Base-by-base conservation (phyloP, 2,888 invertebrate genomes). In the Sepiola atlantica region DNA sequence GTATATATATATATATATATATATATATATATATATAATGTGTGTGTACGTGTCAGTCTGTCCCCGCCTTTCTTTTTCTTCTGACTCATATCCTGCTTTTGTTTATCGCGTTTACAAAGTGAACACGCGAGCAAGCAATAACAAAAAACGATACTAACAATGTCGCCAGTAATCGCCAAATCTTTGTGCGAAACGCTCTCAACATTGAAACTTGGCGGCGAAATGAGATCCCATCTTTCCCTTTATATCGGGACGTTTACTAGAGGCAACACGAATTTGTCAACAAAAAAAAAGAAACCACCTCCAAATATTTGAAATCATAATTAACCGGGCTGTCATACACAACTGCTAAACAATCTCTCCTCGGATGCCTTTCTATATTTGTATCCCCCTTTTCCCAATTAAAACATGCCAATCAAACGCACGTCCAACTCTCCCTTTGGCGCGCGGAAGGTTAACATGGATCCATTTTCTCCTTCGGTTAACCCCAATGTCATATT, bases 391-490 rank as follows among this genome's bases (percentile, higher is more conserved):
- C 8, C 45, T 45, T 45, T 77, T 57, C n/a, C 77, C 77, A 77
- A 77, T 77, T 32, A 77, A 45, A 77, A 32, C n/a, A 77, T n/a
- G 77, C 77, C 77, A 77, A 77, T 77, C 77, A 77, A 77, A 77
- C n/a, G 14, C 77, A 32, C 77, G 32, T 16, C n/a, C 77, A 77
- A n/a, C 16, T 3, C 3, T 77, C 77, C 77, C 32, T 20, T 77
- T 77, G 77, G 77, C 77, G 18, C 32, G 32, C 32, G 32, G 32
- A 77, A 77, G 77, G 77, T 77, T 32, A 77, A 77, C 77, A 77
- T n/a, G 32, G 77, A 77, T 32, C 77, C n/a, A 77, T 77, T 77
- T 77, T 77, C 77, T 77, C n/a, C 77, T 77, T 77, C 77, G 77
- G 77, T 77, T 77, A 32, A 77, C 32, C 32, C 77, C 77, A 77